Evolutionary conservation across 1,140 invertebrate genomes (phyloP).

Genomic region (Rhynchophorus ferrugineus): DNA sequence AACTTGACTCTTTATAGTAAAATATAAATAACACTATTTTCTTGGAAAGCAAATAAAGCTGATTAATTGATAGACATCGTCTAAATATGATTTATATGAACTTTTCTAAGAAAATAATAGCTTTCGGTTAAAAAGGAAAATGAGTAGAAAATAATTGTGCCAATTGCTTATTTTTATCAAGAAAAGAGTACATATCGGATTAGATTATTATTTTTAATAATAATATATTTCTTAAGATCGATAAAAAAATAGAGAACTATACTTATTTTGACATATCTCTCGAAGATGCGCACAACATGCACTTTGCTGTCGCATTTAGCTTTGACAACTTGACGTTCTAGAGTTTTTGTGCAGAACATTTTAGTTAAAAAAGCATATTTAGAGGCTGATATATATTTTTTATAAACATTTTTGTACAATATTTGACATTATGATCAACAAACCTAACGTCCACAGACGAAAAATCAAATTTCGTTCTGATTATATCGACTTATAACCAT

Average conservation of each 20-base stretch:
- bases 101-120: too few species aligned
- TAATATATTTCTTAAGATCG: background rate
- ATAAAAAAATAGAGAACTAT: background rate
- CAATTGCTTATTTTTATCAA: too few species aligned
- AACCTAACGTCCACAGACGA: constrained; percentile 19
- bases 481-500: constrained; percentile 23
- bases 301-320: background rate
- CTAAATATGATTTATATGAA: too few species aligned
- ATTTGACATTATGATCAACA: constrained; percentile 9
- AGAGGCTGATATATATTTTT: constrained; percentile 7
- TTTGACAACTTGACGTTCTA: background rate
- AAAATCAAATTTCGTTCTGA: constrained; percentile 29
- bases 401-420: constrained; percentile 11
- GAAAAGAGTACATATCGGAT: too few species aligned
- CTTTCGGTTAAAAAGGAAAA: too few species aligned
- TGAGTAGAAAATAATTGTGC: too few species aligned
- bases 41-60: too few species aligned
- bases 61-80: too few species aligned
- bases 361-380: background rate
- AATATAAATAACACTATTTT: too few species aligned
- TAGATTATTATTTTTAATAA: background rate
- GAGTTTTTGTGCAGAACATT: background rate
- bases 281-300: background rate
- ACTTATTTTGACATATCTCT: background rate
- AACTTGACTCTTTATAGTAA: too few species aligned